phyloP scores from a whole-genome alignment of 2,113 vertebrate genomes.

The Alaudala cheleensis region DNA sequence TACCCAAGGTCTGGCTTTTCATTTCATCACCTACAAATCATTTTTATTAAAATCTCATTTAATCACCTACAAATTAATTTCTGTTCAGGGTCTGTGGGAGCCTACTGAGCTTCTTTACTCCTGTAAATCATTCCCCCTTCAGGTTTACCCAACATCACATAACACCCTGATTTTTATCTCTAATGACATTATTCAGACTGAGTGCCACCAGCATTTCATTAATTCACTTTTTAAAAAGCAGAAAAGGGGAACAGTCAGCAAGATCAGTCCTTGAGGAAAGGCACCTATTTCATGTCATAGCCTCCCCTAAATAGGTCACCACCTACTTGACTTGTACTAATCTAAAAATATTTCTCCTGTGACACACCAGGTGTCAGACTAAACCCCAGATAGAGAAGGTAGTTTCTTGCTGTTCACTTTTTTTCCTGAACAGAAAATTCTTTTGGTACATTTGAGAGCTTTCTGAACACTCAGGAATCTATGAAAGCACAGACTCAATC shows the following conservation, averaged over 20 bases:
- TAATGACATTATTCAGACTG: neutral
- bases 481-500: neutral
- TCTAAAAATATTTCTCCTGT: neutral
- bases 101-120: neutral
- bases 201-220: neutral
- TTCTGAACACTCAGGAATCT: neutral
- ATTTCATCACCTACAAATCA: neutral
- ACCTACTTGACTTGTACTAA: neutral
- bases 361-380: neutral
- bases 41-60: neutral
- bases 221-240: neutral
- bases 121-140: neutral
- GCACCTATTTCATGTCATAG: neutral
- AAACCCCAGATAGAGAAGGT: neutral
- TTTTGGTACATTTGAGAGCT: neutral
- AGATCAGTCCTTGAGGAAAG: neutral
- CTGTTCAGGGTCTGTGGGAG: neutral
- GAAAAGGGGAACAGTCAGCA: neutral
- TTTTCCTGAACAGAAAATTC: neutral
- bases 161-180: neutral
- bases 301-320: neutral
- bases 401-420: neutral
- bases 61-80: neutral
- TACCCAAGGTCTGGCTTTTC: neutral
- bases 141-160: neutral